A percentile compares a stretch with the other conserved stretches of the same genome.
These are phyloP conservation scores for Conger conger DNA, from an alignment of 2,113 vertebrate species.

Conservation along the genomic window DNA sequence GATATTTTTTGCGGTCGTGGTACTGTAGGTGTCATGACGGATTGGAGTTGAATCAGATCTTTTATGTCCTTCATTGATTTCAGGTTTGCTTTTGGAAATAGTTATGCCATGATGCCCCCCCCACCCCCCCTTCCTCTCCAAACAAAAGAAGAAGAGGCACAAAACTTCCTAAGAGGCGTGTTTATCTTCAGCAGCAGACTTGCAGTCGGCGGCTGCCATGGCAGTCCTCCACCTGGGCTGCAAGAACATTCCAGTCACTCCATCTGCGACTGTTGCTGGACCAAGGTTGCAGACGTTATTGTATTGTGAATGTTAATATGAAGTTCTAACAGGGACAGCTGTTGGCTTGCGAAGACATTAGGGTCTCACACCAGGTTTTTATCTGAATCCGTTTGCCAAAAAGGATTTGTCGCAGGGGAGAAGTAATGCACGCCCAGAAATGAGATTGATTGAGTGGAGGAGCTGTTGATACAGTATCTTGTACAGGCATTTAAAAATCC, in stretches of 20 bases:
- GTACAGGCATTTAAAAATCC: not conserved
- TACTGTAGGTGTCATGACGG: conserved; percentile 17
- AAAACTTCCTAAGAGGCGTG: conserved; percentile 69
- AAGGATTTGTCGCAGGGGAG: conserved; percentile 64
- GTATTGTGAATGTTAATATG: conserved; percentile 24
- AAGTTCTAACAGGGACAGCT: conserved; percentile 38
- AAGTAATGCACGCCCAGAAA: conserved; percentile 53
- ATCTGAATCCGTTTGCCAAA: conserved; percentile 70
- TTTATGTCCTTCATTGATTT: conserved; percentile 17
- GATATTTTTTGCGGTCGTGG: not conserved
- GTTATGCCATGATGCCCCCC: not conserved
- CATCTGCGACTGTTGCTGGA: conserved; percentile 56
- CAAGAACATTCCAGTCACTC: conserved; percentile 65
- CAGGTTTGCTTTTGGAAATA: conserved; percentile 12
- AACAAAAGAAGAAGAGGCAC: conserved; percentile 65
- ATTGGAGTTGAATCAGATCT: conserved; percentile 1
- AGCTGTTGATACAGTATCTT: conserved; percentile 28
- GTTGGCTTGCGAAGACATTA: conserved; percentile 63
- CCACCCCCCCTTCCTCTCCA: conserved; percentile 37
- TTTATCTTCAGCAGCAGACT: conserved; percentile 73
- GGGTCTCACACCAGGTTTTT: conserved; percentile 64
- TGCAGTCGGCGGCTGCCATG: conserved; percentile 65
- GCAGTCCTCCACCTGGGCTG: conserved; percentile 62
- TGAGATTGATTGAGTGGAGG: conserved; percentile 61
- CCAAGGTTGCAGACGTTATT: conserved; percentile 55